Evolutionary conservation across 2,888 invertebrate species (phyloP), one percentile per base, ranked within the genome.

Genomic region (Drosophila maculinotata): DNA sequence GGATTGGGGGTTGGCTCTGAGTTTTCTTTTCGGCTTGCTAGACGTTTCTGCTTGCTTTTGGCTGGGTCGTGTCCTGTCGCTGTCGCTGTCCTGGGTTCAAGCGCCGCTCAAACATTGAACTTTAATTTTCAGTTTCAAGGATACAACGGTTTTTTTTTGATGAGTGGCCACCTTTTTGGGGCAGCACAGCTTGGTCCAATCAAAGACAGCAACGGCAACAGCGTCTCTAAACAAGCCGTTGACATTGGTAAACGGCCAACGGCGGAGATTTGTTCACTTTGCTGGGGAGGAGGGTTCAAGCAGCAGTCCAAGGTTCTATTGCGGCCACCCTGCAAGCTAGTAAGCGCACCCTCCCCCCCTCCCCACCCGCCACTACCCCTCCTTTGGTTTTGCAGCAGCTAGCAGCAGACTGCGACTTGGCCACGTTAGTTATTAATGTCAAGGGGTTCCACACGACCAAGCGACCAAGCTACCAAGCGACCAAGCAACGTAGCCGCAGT

Each of bases 371-470:
- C 20, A 4, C 38, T 15, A n/a, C n/a, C 23, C 9, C 36, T 1
- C 36, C 45, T 39, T n/a, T 31, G 45, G 30, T 47, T 38, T 49
- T 60, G 60, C 64, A 53, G 47, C 39, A 52, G 51, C 48, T 23
- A 47, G 47, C 26, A 38, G 54, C 48, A 14, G 62, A 17, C 39
- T 38, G 35, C 69, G 82, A 74, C 69, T 76, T 73, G 60, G 76
- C 70, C 66, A 75, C 66, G 69, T 65, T 84, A 84, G 69, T 65
- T 84, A 84, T 87, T 84, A 84, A 84, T 84, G 83, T 84, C 83
- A 84, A 84, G 83, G 83, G 87, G 83, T 85, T 87, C 87, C 67
- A 84, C 87, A 87, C 84, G 80, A 79, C 80, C 70, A 60, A 47
- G 44, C 57, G 30, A 20, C 20, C 20, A 20, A 47, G 44, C 57